phyloP scores from a whole-genome alignment of 2,113 vertebrate species.

The Hymenochirus boettgeri region DNA sequence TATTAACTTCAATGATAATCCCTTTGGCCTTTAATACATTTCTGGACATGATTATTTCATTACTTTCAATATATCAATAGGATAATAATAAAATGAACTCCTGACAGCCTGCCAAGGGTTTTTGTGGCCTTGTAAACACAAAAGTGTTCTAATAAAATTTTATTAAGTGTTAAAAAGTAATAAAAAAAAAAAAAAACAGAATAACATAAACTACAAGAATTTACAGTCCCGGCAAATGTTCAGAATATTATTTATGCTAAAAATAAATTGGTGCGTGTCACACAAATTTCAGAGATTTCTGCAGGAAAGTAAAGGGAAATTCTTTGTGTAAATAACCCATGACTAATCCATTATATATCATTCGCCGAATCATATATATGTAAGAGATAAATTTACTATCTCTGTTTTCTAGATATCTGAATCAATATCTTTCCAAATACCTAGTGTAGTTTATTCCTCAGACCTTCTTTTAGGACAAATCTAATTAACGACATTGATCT shows the following conservation, averaged over 20 bases:
- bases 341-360: background rate
- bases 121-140: conserved; percentile 98
- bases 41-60: conserved; percentile 84
- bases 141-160: conserved; percentile 97
- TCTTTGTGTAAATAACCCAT: conserved; percentile 11
- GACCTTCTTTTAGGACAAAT: too few relatives aligned
- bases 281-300: conserved; percentile 63
- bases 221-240: conserved; percentile 86
- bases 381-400: background rate
- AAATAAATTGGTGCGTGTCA: conserved; percentile 83
- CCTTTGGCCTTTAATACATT: conserved; percentile 81
- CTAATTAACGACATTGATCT: too few relatives aligned
- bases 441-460: too few relatives aligned
- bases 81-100: conserved; percentile 80
- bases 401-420: background rate
- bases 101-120: conserved; percentile 87
- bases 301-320: conserved; percentile 47
- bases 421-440: too few relatives aligned
- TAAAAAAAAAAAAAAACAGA: conserved; percentile 80
- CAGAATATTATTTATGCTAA: conserved; percentile 78
- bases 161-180: conserved; percentile 98
- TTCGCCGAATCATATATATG: background rate
- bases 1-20: conserved; percentile 76
- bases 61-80: conserved; percentile 82
- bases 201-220: conserved; percentile 82